Conservation (phyloP, 23 tunicate genomes). For the Aplidium turbinatum region DNA sequence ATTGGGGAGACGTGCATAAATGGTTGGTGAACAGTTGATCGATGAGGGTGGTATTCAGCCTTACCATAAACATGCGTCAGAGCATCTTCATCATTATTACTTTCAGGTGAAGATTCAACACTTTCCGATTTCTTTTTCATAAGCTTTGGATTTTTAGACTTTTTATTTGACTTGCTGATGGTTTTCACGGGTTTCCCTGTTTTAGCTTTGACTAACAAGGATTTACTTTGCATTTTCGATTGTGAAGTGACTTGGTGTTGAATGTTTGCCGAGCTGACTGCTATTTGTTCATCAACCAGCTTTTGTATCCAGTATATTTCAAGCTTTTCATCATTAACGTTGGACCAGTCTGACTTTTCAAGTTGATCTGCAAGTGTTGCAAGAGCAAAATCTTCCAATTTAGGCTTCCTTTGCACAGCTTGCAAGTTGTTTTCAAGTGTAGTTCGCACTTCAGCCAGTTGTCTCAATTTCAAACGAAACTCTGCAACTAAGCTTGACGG, state of each 20-base stretch:
- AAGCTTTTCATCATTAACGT: background rate
- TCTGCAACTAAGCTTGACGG: slow-evolving; percentile 29
- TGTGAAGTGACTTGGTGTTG: slow-evolving; percentile 13
- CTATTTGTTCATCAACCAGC: slow-evolving; percentile 36
- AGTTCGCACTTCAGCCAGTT: slow-evolving; percentile 33
- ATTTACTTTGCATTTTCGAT: background rate
- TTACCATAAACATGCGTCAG: slow-evolving; percentile 81
- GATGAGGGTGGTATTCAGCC: slow-evolving; percentile 69
- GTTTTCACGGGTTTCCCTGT: background rate
- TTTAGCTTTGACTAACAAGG: background rate
- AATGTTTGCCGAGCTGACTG: background rate
- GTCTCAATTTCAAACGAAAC: slow-evolving; percentile 27
- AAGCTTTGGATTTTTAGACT: background rate
- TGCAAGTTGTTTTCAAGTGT: slow-evolving; percentile 51
- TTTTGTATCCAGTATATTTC: slow-evolving; percentile 21
- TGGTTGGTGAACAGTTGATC: slow-evolving; percentile 89
- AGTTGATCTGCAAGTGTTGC: slow-evolving; percentile 9
- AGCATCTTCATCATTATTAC: slow-evolving; percentile 36
- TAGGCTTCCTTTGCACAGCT: slow-evolving; percentile 54
- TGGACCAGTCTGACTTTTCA: background rate
- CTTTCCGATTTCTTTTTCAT: background rate
- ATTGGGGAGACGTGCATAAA: slow-evolving; percentile 76
- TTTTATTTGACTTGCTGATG: background rate
- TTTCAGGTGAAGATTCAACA: slow-evolving; percentile 1
- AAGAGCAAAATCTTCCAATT: slow-evolving; percentile 37